Evolutionary conservation across 2,797 vertebrate species (phyloP), one percentile per base, ranked within the genome.

Genomic region (Thalassophryne amazonica): DNA sequence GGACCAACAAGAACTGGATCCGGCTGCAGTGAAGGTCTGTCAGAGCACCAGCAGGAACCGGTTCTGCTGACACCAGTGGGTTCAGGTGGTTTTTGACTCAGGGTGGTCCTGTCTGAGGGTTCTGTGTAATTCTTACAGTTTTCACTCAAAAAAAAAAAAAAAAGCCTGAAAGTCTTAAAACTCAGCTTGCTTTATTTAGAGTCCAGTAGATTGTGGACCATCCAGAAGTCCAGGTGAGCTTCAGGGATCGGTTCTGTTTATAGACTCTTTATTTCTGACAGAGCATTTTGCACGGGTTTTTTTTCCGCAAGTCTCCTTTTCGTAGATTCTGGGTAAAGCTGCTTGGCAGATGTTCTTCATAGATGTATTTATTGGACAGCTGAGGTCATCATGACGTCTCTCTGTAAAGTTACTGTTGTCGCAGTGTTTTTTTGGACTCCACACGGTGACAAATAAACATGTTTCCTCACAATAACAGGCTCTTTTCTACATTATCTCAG

Each of bases 311-410:
- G 14, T 54, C 55, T 57, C 39, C 28, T 47, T 74, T 38, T 46
- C 60, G 46, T 47, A 11, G 30, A 37, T 62, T 59, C 35, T 42
- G 53, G 56, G 63, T 61, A 52, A 46, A 52, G 53, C 39, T 60
- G 27, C n/a, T n/a, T n/a, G n/a, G n/a, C n/a, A 42, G 46, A 60
- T 50, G 42, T 60, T 67, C 10, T 36, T 23, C 17, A 49, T 41
- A 45, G 66, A 71, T 80, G 69, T 91, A 92, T 93, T 92, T 93
- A 92, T 91, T 93, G 67, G 77, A 89, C 88, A 79, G 83, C 53
- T 71, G 55, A 60, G 47, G 34, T 38, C 48, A 47, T 54, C 38
- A 61, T 31, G 39, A 55, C 51, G 7, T 74, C 75, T 77, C 48
- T 53, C 45, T 84, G 80, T 85, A 73, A 85, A 79, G 75, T 80